Evolutionary conservation across 2,888 invertebrate species (phyloP).

Genomic region (Rugalucina vietnamica): DNA sequence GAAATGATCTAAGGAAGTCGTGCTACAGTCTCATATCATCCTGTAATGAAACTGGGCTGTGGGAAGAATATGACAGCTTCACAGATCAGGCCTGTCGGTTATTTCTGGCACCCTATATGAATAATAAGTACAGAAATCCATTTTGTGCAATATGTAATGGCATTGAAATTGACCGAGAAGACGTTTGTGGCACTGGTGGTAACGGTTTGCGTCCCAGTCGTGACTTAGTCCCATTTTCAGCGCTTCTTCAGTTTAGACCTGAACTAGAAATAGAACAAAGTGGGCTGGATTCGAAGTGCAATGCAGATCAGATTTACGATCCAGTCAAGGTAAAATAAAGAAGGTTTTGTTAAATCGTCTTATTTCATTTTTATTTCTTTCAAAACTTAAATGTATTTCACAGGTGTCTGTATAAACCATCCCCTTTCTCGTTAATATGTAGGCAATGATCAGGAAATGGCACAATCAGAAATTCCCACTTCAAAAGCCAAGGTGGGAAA

Average conservation of each 20-base stretch:
- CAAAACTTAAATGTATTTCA: too few relatives aligned
- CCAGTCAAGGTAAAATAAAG: slow-evolving; percentile 1
- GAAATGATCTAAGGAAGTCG: neutral
- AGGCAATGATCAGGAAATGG: too few relatives aligned
- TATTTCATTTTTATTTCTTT: too few relatives aligned
- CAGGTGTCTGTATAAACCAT: too few relatives aligned
- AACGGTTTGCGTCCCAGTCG: too few relatives aligned
- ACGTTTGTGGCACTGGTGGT: neutral
- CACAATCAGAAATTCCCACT: too few relatives aligned
- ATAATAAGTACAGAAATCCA: slow-evolving; percentile 40
- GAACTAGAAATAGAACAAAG: neutral
- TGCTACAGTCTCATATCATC: neutral
- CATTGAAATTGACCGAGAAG: neutral
- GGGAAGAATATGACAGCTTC: slow-evolving; percentile 19
- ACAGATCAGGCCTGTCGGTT: slow-evolving; percentile 28
- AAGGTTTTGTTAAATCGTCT: neutral
- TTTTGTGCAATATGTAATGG: slow-evolving; percentile 55
- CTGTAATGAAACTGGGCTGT: slow-evolving; percentile 36
- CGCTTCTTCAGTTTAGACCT: slow-evolving; percentile 8
- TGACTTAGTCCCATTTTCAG: neutral
- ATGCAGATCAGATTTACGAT: neutral
- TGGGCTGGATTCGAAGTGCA: neutral
- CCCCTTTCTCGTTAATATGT: too few relatives aligned
- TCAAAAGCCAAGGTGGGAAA: too few relatives aligned
- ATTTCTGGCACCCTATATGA: neutral